phyloP scores from a whole-genome alignment of 2,888 invertebrate species.

The Rhagonycha lutea region DNA sequence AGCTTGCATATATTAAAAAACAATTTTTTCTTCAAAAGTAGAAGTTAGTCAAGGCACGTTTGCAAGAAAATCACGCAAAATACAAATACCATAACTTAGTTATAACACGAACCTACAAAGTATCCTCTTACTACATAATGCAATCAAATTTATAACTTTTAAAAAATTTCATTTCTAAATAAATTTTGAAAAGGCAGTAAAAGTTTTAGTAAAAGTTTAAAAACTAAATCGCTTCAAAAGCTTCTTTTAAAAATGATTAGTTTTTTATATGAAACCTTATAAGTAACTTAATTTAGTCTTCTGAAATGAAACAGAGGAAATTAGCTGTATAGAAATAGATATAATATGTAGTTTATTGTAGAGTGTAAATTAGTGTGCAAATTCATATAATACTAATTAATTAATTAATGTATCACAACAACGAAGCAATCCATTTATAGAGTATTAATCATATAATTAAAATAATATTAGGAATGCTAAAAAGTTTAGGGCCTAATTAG shows the following conservation, averaged over 20 bases:
- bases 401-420: no score
- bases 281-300: neutral
- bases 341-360: neutral
- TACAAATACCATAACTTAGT: constrained; percentile 12
- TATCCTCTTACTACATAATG: neutral
- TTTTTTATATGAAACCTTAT: neutral
- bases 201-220: neutral
- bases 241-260: neutral
- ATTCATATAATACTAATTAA: no score
- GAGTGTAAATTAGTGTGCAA: neutral
- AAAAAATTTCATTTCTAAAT: neutral
- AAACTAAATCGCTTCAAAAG: neutral
- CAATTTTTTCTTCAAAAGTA: constrained; percentile 5
- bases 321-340: neutral
- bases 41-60: constrained; percentile 10
- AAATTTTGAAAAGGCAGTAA: neutral
- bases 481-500: no score
- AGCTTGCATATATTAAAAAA: constrained; percentile 6
- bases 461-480: no score
- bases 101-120: constrained; percentile 7
- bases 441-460: no score
- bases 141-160: neutral
- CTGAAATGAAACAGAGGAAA: neutral
- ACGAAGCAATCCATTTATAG: no score
- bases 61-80: constrained; percentile 20